Evolutionary conservation across 2,113 vertebrate species (phyloP).

Genomic region (Odontesthes bonariensis): DNA sequence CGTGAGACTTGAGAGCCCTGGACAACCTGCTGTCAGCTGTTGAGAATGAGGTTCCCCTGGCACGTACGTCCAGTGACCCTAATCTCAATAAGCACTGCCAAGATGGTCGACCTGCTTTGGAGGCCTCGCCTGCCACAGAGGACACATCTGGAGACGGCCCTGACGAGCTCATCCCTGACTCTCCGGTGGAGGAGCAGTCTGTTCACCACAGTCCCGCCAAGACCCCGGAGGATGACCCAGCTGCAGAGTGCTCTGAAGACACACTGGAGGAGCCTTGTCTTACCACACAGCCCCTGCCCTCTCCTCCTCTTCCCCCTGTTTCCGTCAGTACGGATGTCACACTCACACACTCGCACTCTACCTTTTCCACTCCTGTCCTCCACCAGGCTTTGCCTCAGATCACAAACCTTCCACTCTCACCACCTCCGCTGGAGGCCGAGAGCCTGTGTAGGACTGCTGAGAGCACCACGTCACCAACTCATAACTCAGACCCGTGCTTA

Average conservation of each 20-base stretch:
- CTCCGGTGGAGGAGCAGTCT: conserved; percentile 27
- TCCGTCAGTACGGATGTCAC: conserved; percentile 33
- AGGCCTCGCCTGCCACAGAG: conserved; percentile 72
- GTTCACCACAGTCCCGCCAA: conserved; percentile 43
- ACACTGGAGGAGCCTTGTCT: conserved; percentile 73
- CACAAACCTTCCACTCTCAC: conserved; percentile 50
- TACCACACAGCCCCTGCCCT: conserved; percentile 81
- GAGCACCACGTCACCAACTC: conserved; percentile 38
- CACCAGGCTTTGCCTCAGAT: conserved; percentile 65
- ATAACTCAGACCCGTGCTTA: conserved; percentile 63
- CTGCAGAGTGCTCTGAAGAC: conserved; percentile 55
- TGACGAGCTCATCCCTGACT: conserved; percentile 52
- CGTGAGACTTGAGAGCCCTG: too few relatives aligned
- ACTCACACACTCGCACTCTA: conserved; percentile 51
- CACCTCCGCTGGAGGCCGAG: conserved; percentile 38
- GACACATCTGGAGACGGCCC: conserved; percentile 66
- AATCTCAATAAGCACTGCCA: conserved; percentile 98
- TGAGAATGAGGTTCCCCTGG: conserved; percentile 90
- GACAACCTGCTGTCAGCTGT: conserved; percentile 93
- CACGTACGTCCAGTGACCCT: conserved; percentile 96
- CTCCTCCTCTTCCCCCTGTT: conserved; percentile 68
- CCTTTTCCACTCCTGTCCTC: conserved; percentile 54
- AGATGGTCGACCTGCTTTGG: conserved; percentile 85
- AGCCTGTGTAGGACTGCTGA: conserved; percentile 68
- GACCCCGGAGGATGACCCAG: conserved; percentile 33